Conservation (phyloP, 2,888 invertebrate genomes). For the Abrostola tripartita region DNA sequence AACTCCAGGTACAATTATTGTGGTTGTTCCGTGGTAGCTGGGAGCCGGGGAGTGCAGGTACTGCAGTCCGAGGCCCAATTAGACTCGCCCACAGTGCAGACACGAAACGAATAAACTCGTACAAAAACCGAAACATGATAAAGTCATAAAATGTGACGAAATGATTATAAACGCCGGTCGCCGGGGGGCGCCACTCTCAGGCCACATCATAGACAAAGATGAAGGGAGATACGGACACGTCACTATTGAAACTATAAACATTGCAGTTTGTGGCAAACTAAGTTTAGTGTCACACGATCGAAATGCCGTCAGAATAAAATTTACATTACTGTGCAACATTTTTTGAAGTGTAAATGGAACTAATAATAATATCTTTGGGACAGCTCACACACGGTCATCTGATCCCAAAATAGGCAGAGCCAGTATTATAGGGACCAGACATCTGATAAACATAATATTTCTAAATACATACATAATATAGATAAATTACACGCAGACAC, state of each 20-base stretch:
- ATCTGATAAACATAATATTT: too few species aligned
- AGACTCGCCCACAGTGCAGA: not conserved
- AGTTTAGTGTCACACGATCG: too few species aligned
- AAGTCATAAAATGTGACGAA: slow-evolving; percentile 62
- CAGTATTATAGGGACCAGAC: too few species aligned
- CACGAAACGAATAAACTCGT: slow-evolving; percentile 25
- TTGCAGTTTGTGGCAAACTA: not conserved
- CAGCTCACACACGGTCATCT: too few species aligned
- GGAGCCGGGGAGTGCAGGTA: not conserved
- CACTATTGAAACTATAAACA: not conserved
- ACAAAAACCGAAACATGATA: slow-evolving; percentile 61
- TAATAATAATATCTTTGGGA: too few species aligned
- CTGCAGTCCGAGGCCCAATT: not conserved
- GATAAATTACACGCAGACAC: too few species aligned
- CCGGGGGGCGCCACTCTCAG: slow-evolving; percentile 22
- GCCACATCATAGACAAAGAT: not conserved
- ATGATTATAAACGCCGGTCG: slow-evolving; percentile 61
- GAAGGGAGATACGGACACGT: not conserved
- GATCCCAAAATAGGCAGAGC: too few species aligned
- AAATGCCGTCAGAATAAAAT: too few species aligned
- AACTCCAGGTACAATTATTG: not conserved
- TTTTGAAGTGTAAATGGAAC: too few species aligned
- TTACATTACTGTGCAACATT: too few species aligned
- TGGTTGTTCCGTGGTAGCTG: not conserved
- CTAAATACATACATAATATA: too few species aligned